Conservation (phyloP, 2,797 vertebrate species). For the Xenops minutus region DNA sequence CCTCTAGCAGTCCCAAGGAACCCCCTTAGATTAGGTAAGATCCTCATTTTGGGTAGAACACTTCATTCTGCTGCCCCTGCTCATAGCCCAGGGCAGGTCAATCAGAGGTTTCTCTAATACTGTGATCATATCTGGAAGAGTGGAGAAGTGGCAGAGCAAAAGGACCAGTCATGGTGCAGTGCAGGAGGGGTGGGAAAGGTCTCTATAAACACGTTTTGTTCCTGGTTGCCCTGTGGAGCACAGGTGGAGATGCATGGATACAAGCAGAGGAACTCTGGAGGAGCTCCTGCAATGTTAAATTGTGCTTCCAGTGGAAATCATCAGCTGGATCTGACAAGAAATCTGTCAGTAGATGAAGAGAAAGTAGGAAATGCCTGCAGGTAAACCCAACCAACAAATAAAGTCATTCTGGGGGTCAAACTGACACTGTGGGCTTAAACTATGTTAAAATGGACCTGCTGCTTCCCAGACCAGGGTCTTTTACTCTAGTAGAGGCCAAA, state of each 20-base stretch:
- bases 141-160: neutral
- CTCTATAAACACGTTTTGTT: neutral
- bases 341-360: neutral
- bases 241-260: neutral
- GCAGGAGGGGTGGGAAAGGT: neutral
- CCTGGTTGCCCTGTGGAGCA: neutral
- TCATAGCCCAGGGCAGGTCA: neutral
- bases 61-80: neutral
- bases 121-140: neutral
- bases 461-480: neutral
- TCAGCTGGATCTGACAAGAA: neutral
- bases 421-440: neutral
- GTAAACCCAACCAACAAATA: neutral
- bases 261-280: neutral
- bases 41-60: neutral
- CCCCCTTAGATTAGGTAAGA: neutral
- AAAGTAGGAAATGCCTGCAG: neutral
- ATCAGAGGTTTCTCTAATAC: neutral
- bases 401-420: neutral
- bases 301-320: neutral
- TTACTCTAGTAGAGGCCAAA: neutral
- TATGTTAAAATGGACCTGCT: neutral
- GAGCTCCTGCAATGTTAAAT: neutral
- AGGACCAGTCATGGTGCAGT: neutral
- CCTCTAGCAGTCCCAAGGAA: neutral